Conservation (phyloP, 30 jellyfish, hydroid and myxozoan genomes). For the Chrysaora quinquecirrha region DNA sequence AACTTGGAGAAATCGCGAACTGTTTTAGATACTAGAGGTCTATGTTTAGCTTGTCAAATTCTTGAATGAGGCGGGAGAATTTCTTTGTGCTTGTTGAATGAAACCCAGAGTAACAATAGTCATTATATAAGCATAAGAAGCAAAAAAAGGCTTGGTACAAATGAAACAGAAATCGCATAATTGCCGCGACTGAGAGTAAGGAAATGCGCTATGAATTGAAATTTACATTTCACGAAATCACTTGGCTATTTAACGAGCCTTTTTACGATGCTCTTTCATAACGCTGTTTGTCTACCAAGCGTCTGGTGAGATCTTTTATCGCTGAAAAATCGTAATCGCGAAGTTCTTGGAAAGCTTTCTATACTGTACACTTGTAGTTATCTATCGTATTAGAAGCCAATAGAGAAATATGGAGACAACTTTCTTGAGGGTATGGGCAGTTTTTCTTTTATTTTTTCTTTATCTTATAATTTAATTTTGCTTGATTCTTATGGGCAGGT, state of each 20-base stretch:
- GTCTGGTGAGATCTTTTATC: too few relatives aligned
- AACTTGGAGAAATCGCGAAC: not conserved
- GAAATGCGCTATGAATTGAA: constrained; percentile 22
- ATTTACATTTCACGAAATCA: constrained; percentile 10
- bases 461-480: too few relatives aligned
- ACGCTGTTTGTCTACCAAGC: not conserved
- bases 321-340: too few relatives aligned
- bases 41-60: constrained; percentile 18
- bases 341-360: too few relatives aligned
- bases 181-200: constrained; percentile 44
- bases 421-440: too few relatives aligned
- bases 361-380: too few relatives aligned
- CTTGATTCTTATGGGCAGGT: too few relatives aligned
- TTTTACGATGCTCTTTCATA: not conserved
- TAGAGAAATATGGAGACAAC: too few relatives aligned
- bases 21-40: not conserved
- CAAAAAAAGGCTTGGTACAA: not conserved
- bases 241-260: constrained; percentile 20
- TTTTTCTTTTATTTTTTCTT: too few relatives aligned
- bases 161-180: constrained; percentile 14
- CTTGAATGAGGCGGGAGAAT: constrained; percentile 44
- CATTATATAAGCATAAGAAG: not conserved
- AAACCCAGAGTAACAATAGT: not conserved
- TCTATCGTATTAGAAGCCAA: too few relatives aligned
- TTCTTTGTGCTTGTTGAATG: constrained; percentile 22